Evolutionary conservation across 1,140 invertebrate genomes (phyloP).

Genomic region (Brachionus angularis): DNA sequence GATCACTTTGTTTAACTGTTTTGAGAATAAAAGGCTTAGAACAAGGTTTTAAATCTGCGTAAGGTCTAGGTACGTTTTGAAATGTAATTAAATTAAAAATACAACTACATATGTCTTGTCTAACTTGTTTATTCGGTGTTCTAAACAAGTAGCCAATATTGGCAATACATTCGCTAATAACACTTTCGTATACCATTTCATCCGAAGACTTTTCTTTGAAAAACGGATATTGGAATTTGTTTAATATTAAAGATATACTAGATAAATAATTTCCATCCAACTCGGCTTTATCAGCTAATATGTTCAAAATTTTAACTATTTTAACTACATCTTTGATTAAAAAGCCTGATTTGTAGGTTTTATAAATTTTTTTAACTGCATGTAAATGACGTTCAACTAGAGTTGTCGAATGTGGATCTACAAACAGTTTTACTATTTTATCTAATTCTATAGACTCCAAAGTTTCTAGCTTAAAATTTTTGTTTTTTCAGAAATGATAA

Average conservation of each 20-base stretch:
- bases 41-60: conserved; percentile 52
- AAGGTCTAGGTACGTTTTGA: conserved; percentile 31
- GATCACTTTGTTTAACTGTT: conserved; percentile 55
- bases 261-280: conserved; percentile 51
- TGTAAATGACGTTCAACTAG: conserved; percentile 56
- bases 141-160: conserved; percentile 50
- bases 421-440: conserved; percentile 55
- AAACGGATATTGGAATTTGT: conserved; percentile 53
- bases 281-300: conserved; percentile 54
- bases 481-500: too few relatives aligned
- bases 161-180: conserved; percentile 54
- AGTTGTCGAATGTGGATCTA: conserved; percentile 56
- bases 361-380: conserved; percentile 52
- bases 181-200: conserved; percentile 55
- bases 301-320: conserved; percentile 55
- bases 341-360: conserved; percentile 55
- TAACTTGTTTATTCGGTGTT: conserved; percentile 2
- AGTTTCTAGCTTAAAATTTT: neutral
- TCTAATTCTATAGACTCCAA: conserved; percentile 52
- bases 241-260: conserved; percentile 52
- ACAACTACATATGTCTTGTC: conserved; percentile 34
- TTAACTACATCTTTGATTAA: conserved; percentile 58
- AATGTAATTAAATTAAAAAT: conserved; percentile 8
- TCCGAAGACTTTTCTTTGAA: conserved; percentile 58
- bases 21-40: conserved; percentile 51